Percentiles rank a stretch among this genome's conserved stretches.
Conservation (phyloP, 2,888 invertebrate genomes). For the Stenurella melanura region DNA sequence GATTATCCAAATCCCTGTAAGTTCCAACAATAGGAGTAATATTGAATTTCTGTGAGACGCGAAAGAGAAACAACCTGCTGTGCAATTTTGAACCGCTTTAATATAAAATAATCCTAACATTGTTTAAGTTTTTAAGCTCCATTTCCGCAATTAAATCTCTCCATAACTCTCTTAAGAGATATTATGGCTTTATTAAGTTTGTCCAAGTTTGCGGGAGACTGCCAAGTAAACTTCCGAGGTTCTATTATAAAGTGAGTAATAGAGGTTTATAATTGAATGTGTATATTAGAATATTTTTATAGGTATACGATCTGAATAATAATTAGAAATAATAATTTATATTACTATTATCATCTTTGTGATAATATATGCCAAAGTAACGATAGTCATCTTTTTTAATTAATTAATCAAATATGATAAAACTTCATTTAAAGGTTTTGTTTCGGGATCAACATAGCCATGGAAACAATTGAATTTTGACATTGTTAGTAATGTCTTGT, state of each 20-base stretch:
- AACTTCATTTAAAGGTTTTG: too few species aligned
- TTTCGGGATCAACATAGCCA: too few species aligned
- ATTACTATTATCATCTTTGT: too few species aligned
- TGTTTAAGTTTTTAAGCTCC: slow-evolving; percentile 70
- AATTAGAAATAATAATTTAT: background rate
- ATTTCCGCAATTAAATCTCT: slow-evolving; percentile 70
- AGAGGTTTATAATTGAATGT: slow-evolving; percentile 34
- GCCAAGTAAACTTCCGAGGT: slow-evolving; percentile 15
- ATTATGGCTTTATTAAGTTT: slow-evolving; percentile 68
- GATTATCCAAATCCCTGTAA: background rate
- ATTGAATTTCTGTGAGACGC: background rate
- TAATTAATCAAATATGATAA: too few species aligned
- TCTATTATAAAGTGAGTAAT: slow-evolving; percentile 37
- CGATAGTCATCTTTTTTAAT: too few species aligned
- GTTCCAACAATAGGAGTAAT: slow-evolving; percentile 18
- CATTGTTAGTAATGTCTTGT: too few species aligned
- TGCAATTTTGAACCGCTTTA: slow-evolving; percentile 40
- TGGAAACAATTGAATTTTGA: too few species aligned
- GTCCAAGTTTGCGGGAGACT: slow-evolving; percentile 58
- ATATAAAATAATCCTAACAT: slow-evolving; percentile 65
- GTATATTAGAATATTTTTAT: slow-evolving; percentile 16
- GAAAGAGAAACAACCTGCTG: slow-evolving; percentile 25
- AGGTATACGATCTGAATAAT: background rate
- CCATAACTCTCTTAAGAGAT: slow-evolving; percentile 57
- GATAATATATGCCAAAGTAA: too few species aligned